These are phyloP conservation scores for Microctenopoma lineatum DNA, from an alignment of 2,797 vertebrate genomes.

Conservation along the genomic window DNA sequence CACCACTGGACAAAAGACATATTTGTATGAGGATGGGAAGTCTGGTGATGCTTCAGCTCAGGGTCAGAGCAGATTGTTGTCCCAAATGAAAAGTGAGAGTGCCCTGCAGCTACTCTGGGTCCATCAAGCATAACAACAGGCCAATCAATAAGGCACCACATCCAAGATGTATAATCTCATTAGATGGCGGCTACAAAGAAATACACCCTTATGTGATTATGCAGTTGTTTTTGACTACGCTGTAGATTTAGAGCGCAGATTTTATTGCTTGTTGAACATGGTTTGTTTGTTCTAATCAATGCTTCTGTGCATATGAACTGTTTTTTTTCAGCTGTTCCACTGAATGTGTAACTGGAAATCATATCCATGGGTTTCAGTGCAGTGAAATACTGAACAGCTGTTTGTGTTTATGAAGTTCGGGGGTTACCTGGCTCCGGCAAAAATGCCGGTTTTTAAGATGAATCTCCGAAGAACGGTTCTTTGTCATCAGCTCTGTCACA, in stretches of 20 bases:
- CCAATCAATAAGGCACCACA: slow-evolving; percentile 70
- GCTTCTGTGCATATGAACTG: slow-evolving; percentile 18
- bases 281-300: slow-evolving; percentile 39
- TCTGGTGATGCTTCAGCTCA: slow-evolving; percentile 43
- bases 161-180: slow-evolving; percentile 71
- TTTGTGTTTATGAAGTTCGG: neutral
- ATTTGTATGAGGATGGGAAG: slow-evolving; percentile 35
- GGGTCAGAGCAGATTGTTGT: slow-evolving; percentile 55
- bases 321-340: slow-evolving; percentile 39
- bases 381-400: slow-evolving; percentile 5
- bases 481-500: slow-evolving; percentile 87
- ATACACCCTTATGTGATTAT: slow-evolving; percentile 53
- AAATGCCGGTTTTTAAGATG: slow-evolving; percentile 73
- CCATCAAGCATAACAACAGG: slow-evolving; percentile 62
- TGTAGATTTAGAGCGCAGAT: slow-evolving; percentile 39
- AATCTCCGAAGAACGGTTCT: slow-evolving; percentile 81
- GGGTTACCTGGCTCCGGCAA: slow-evolving; percentile 25
- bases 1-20: slow-evolving; percentile 30
- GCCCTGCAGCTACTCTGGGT: slow-evolving; percentile 44
- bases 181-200: slow-evolving; percentile 59
- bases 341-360: neutral
- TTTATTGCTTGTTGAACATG: slow-evolving; percentile 59
- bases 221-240: slow-evolving; percentile 44
- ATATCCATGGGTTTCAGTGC: neutral
- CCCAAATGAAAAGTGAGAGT: slow-evolving; percentile 49